Evolutionary conservation across 2,888 invertebrate species (phyloP), one percentile per base, ranked within the genome.

Genomic region (Andrena minutula): DNA sequence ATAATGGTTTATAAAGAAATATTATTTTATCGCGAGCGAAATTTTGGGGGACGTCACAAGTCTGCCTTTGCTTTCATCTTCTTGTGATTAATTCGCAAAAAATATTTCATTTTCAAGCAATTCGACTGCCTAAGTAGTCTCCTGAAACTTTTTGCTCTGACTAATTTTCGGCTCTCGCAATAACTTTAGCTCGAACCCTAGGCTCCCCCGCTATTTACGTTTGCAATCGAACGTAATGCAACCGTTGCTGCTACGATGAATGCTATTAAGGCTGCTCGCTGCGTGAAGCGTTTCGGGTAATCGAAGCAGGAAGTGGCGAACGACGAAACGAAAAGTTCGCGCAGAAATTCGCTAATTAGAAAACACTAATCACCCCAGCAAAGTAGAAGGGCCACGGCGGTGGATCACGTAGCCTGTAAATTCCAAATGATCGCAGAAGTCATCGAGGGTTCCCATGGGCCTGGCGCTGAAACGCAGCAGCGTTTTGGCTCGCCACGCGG

Each of bases 401-500:
- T 35, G 35, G 35, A 35, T 35, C 35, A 35, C 35, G 1, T 41
- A 41, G 12, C 41, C 41, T 12, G 3, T 41, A 60, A 60, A 16
- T 6, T 8, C 10, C 5, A n/a, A 61, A n/a, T 32, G 7, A 61
- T 61, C 61, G n/a, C 4, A 16, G 28, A 28, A 60, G 60, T 61
- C 8, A 20, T 41, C 35, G 63, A 20, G 2, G 26, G 35, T 73
- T 65, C 26, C 61, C 69, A 41, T 66, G 70, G 70, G 68, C 65
- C 73, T 74, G 10, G 12, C 6, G 51, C 51, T 49, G 56, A 35
- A 53, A 63, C 75, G 53, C 68, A 30, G 61, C 32, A 10, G 35
- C 47, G 72, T 75, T 79, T 70, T 73, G 47, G 41, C 61, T 51
- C 58, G 69, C 49, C 41, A 66, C 58, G 76, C 75, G 75, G 79